Conservation (phyloP, 2,888 invertebrate species). For the Drosophila meridionalis region DNA sequence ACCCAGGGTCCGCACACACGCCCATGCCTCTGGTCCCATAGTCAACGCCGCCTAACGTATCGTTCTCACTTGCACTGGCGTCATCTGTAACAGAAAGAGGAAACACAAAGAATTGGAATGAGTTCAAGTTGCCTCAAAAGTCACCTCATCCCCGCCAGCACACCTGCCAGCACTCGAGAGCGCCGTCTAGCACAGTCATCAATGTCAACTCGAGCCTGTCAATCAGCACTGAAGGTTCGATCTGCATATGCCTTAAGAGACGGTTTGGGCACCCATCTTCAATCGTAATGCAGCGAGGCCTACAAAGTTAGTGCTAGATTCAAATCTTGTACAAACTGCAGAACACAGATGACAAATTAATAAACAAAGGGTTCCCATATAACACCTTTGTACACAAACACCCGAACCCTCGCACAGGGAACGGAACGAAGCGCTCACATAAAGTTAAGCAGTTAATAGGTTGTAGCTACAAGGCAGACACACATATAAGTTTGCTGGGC, state of each 20-base stretch:
- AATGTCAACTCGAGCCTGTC: conserved; percentile 6
- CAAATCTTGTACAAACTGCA: conserved; percentile 44
- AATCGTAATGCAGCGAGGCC: conserved; percentile 5
- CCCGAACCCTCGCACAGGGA: conserved; percentile 12
- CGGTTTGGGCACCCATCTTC: neutral
- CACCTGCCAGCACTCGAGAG: conserved; percentile 52
- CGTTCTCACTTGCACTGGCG: conserved; percentile 89
- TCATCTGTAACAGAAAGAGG: conserved; percentile 84
- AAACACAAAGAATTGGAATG: neutral
- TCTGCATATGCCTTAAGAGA: neutral
- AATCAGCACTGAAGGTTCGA: conserved; percentile 3
- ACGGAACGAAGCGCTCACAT: conserved; percentile 22
- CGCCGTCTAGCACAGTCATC: conserved; percentile 32
- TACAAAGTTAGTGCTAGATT: conserved; percentile 14
- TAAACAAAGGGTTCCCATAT: conserved; percentile 69
- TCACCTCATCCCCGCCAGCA: neutral
- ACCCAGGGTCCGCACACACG: conserved; percentile 94
- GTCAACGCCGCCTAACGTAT: conserved; percentile 90
- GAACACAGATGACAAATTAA: conserved; percentile 66
- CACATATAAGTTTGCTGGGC: conserved; percentile 41
- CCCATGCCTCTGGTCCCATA: conserved; percentile 97
- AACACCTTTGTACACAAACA: conserved; percentile 40
- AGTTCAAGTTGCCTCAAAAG: conserved; percentile 6
- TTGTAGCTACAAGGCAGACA: conserved; percentile 66
- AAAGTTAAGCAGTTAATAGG: conserved; percentile 73